A percentile compares a stretch with the other conserved stretches of the same genome.
These are phyloP conservation scores for Metaphire vulgaris DNA, from an alignment of 1,140 invertebrate genomes.

Conservation along the genomic window DNA sequence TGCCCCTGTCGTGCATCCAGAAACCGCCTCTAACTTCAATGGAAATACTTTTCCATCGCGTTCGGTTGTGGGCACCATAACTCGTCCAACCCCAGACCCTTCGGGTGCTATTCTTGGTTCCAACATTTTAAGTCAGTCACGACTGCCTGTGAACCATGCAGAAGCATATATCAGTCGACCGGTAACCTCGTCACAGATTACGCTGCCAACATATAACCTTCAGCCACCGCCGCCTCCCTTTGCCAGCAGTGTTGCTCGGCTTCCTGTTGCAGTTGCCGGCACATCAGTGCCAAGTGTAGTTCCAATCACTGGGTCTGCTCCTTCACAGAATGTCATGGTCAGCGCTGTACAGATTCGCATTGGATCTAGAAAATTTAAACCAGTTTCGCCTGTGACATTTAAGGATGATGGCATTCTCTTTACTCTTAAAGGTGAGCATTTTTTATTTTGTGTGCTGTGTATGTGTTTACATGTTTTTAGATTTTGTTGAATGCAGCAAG, in stretches of 20 bases:
- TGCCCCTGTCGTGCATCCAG: neutral
- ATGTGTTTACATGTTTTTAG: neutral
- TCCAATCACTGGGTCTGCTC: neutral
- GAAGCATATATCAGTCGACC: neutral
- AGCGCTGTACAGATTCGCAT: constrained; percentile 27
- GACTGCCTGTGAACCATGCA: neutral
- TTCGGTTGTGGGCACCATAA: neutral
- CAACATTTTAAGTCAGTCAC: neutral
- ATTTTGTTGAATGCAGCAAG: no score
- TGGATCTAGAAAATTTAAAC: constrained; percentile 25
- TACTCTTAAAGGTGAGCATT: constrained; percentile 22
- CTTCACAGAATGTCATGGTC: constrained; percentile 6
- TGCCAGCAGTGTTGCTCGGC: neutral
- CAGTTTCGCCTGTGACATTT: constrained; percentile 22
- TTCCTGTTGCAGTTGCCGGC: constrained; percentile 7
- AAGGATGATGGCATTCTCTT: constrained; percentile 31
- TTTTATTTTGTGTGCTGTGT: neutral
- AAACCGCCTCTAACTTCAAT: neutral
- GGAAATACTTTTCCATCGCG: neutral
- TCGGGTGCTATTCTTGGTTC: neutral
- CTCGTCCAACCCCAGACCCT: neutral
- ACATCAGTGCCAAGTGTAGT: neutral
- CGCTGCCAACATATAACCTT: constrained; percentile 13
- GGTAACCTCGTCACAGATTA: neutral
- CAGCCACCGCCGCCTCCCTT: neutral